A percentile compares a stretch with the other conserved stretches of the same genome.
Evolutionary conservation across 2,888 invertebrate genomes (phyloP).

Genomic region (Rhingia rostrata): DNA sequence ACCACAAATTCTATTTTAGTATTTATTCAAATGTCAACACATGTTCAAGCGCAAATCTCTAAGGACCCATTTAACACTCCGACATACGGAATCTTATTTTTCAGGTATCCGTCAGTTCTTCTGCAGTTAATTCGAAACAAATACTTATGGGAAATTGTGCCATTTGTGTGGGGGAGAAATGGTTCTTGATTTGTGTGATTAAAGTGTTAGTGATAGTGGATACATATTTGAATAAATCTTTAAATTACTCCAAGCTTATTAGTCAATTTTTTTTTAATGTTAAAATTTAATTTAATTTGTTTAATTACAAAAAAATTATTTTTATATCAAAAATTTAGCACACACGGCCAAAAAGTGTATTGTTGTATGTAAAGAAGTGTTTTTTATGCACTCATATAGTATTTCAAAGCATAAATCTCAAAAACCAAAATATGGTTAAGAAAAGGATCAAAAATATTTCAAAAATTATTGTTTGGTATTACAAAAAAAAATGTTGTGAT

Average conservation of each 20-base stretch:
- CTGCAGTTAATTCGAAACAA: constrained; percentile 45
- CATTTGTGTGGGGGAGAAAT: neutral
- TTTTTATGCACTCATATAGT: neutral
- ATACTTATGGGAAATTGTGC: constrained; percentile 13
- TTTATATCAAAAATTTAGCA: constrained; percentile 64
- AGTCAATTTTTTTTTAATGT: constrained; percentile 40
- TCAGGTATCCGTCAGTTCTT: constrained; percentile 12
- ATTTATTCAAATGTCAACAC: constrained; percentile 72
- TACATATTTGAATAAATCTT: neutral
- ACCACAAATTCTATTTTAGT: constrained; percentile 61
- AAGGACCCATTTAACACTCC: constrained; percentile 56
- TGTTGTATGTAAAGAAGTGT: neutral
- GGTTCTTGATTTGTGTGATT: neutral
- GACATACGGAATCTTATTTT: constrained; percentile 23
- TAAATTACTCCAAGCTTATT: constrained; percentile 26
- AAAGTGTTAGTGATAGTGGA: neutral
- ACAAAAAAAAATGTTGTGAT: too few relatives aligned
- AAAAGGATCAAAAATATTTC: too few relatives aligned
- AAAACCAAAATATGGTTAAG: too few relatives aligned
- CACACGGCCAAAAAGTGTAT: constrained; percentile 66
- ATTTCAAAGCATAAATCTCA: too few relatives aligned
- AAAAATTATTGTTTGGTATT: too few relatives aligned
- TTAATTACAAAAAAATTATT: constrained; percentile 15
- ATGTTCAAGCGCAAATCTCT: constrained; percentile 61
- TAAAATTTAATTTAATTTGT: constrained; percentile 33